These are phyloP conservation scores for Mormyrus iriodes DNA, from an alignment of 2,113 vertebrate genomes.

Conservation along the genomic window DNA sequence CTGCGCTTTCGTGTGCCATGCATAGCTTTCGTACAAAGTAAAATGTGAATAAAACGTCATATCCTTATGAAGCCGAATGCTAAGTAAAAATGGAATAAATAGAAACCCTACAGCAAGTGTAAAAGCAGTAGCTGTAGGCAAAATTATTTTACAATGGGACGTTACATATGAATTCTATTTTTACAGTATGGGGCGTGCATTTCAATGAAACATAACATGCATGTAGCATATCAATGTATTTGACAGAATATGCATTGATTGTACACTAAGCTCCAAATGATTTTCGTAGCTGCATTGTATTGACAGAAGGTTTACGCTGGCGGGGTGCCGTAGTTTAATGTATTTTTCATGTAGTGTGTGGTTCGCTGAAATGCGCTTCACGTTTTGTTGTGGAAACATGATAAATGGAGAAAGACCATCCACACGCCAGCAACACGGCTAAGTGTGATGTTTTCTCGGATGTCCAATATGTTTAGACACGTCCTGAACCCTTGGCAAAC, in stretches of 20 bases:
- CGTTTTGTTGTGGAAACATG: constrained; percentile 19
- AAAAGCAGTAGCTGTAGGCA: neutral
- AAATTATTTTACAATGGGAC: neutral
- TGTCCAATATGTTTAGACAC: neutral
- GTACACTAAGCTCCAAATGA: neutral
- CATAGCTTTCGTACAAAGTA: neutral
- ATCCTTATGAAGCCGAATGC: neutral
- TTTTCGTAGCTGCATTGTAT: neutral
- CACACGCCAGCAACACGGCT: neutral
- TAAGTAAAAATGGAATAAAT: neutral
- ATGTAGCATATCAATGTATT: neutral
- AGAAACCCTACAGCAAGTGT: neutral
- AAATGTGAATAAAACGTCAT: neutral
- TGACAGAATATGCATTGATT: neutral
- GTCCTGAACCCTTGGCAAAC: neutral
- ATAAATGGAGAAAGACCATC: neutral
- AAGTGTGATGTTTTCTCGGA: neutral
- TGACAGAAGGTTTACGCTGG: constrained; percentile 1
- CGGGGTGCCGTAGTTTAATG: neutral
- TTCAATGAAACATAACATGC: neutral
- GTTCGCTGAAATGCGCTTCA: neutral
- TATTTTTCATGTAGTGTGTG: neutral
- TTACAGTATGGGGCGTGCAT: neutral
- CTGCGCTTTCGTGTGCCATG: neutral
- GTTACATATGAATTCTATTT: neutral